Conservation (phyloP, 2,113 vertebrate species). For the Arothron firmamentum region DNA sequence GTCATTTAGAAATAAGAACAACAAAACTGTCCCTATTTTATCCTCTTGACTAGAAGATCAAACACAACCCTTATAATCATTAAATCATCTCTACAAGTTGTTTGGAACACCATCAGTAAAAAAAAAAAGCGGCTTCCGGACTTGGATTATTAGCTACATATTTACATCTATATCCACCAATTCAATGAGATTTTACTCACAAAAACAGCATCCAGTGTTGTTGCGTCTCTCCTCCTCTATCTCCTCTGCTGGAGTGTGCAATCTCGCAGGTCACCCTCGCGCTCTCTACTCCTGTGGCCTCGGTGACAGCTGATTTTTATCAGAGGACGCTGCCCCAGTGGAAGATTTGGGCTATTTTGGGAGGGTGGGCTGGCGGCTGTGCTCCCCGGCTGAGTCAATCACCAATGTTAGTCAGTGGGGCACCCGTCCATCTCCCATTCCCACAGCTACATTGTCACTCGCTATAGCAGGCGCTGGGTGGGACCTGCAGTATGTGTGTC, state of each 20-base stretch:
- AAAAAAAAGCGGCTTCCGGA: no score
- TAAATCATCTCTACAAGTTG: neutral
- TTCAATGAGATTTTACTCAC: slow-evolving; percentile 51
- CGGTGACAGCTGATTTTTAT: slow-evolving; percentile 86
- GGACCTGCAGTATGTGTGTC: slow-evolving; percentile 42
- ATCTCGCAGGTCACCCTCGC: slow-evolving; percentile 20
- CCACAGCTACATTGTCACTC: slow-evolving; percentile 57
- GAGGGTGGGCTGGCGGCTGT: slow-evolving; percentile 72
- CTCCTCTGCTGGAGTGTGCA: slow-evolving; percentile 30
- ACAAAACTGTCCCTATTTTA: neutral
- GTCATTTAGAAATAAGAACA: neutral
- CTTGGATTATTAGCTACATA: neutral
- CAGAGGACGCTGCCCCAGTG: slow-evolving; percentile 40
- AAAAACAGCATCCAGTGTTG: slow-evolving; percentile 23
- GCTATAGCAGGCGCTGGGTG: slow-evolving; percentile 54
- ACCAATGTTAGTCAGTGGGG: slow-evolving; percentile 60
- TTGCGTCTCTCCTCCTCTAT: slow-evolving; percentile 13
- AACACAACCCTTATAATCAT: neutral
- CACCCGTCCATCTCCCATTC: slow-evolving; percentile 50
- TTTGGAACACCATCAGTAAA: no score
- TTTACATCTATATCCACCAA: neutral
- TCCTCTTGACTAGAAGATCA: neutral
- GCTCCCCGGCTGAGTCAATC: slow-evolving; percentile 82
- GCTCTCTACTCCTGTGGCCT: slow-evolving; percentile 65
- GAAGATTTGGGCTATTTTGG: slow-evolving; percentile 79